phyloP scores from a whole-genome alignment of 2,888 invertebrate species.

The Ochlodes sylvanus region DNA sequence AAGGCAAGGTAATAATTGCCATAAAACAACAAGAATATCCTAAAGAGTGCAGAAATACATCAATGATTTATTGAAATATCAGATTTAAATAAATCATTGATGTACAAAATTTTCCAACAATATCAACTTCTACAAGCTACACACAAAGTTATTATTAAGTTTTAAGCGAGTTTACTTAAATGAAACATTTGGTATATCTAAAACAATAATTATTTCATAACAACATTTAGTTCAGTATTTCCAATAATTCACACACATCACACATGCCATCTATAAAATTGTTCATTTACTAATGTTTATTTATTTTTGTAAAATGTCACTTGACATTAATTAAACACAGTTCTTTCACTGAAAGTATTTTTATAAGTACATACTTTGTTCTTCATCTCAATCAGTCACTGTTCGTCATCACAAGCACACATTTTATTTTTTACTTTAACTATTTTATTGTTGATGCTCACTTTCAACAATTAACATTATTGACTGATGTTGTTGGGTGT shows the following conservation, averaged over 20 bases:
- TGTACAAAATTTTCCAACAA: too few relatives aligned
- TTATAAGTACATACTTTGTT: background rate
- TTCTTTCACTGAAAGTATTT: background rate
- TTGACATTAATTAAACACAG: background rate
- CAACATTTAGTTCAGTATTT: background rate
- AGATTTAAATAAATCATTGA: too few relatives aligned
- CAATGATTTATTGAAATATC: too few relatives aligned
- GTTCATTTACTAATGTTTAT: background rate
- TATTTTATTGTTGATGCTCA: constrained; percentile 79
- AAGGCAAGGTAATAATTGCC: too few relatives aligned
- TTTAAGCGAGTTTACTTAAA: background rate
- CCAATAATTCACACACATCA: background rate
- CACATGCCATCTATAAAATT: too few relatives aligned
- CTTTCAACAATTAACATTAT: constrained; percentile 95
- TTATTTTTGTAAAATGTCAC: background rate
- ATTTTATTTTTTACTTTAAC: constrained; percentile 38
- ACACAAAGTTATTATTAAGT: background rate
- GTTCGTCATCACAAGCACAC: constrained; percentile 2
- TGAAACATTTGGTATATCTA: constrained; percentile 14
- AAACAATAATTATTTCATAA: constrained; percentile 1
- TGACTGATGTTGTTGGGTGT: constrained; percentile 86
- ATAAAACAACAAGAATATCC: too few relatives aligned
- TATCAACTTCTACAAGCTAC: too few relatives aligned
- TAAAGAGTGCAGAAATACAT: too few relatives aligned
- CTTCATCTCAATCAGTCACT: background rate